Conservation (phyloP, 2,113 vertebrate genomes). For the Telmatochromis brichardi region DNA sequence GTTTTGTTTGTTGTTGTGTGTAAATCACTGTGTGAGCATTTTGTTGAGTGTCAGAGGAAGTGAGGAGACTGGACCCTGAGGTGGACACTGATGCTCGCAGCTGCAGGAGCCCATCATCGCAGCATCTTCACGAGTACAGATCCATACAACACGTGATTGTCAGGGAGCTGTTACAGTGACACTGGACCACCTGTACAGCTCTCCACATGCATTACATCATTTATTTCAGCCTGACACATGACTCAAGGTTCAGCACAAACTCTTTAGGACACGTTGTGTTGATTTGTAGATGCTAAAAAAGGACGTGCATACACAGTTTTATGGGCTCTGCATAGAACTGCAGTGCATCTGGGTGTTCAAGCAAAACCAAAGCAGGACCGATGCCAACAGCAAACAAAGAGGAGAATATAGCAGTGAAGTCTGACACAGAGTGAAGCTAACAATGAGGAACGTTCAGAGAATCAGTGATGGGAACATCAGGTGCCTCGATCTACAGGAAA, state of each 20-base stretch:
- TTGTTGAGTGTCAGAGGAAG: background rate
- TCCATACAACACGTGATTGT: background rate
- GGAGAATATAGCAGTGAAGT: background rate
- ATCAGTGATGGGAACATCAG: background rate
- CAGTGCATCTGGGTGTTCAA: background rate
- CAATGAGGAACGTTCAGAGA: background rate
- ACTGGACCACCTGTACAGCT: fast-evolving
- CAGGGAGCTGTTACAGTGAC: background rate
- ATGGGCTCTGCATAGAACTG: background rate
- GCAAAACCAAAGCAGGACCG: background rate
- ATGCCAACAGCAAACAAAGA: background rate
- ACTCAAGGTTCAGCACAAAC: background rate
- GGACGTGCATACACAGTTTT: background rate
- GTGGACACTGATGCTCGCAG: background rate
- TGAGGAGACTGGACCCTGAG: background rate
- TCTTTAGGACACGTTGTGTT: background rate
- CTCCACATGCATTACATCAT: background rate
- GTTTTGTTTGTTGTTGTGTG: background rate
- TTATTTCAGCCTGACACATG: background rate
- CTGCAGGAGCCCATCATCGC: background rate
- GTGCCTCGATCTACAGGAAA: background rate
- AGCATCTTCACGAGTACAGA: background rate
- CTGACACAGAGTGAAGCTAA: background rate
- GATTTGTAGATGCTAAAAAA: background rate
- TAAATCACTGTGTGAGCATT: fast-evolving